Conservation (phyloP, 1,140 invertebrate genomes). For the Orussus abietinus region DNA sequence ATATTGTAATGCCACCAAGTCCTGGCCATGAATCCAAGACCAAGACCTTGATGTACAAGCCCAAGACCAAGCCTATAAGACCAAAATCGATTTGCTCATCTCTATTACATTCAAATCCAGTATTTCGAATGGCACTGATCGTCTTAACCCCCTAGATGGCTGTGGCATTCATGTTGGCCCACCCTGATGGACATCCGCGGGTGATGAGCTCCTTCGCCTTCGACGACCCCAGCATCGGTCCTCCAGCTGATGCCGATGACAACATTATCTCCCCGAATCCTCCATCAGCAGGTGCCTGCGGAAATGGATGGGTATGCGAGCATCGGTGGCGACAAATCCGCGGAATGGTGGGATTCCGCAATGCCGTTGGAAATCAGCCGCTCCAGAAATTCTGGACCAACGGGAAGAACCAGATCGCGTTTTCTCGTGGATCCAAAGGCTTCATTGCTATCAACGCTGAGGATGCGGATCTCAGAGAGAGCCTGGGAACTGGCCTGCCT, state of each 20-base stretch:
- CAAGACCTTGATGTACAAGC: too few relatives aligned
- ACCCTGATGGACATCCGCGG: constrained; percentile 71
- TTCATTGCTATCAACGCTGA: constrained; percentile 75
- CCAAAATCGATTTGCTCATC: too few relatives aligned
- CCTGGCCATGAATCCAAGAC: too few relatives aligned
- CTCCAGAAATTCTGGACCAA: constrained; percentile 67
- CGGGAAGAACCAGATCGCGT: constrained; percentile 71
- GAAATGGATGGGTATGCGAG: constrained; percentile 84
- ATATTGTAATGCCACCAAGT: too few relatives aligned
- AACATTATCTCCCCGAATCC: constrained; percentile 65
- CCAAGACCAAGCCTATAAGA: too few relatives aligned
- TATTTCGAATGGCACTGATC: constrained; percentile 7
- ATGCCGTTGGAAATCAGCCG: constrained; percentile 59
- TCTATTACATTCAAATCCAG: too few relatives aligned
- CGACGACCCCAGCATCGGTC: constrained; percentile 57
- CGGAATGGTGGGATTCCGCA: constrained; percentile 76
- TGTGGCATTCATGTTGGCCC: constrained; percentile 78
- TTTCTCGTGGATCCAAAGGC: constrained; percentile 65
- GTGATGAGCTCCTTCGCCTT: constrained; percentile 78
- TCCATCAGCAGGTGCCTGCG: constrained; percentile 64
- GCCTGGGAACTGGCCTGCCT: constrained; percentile 66
- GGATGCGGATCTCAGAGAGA: constrained; percentile 54
- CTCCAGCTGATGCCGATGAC: constrained; percentile 60
- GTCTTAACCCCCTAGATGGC: constrained; percentile 61
- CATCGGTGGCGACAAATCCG: constrained; percentile 81